These are phyloP conservation scores for Trichechus manatus DNA, from an alignment of 2,113 vertebrate species.

Conservation along the genomic window DNA sequence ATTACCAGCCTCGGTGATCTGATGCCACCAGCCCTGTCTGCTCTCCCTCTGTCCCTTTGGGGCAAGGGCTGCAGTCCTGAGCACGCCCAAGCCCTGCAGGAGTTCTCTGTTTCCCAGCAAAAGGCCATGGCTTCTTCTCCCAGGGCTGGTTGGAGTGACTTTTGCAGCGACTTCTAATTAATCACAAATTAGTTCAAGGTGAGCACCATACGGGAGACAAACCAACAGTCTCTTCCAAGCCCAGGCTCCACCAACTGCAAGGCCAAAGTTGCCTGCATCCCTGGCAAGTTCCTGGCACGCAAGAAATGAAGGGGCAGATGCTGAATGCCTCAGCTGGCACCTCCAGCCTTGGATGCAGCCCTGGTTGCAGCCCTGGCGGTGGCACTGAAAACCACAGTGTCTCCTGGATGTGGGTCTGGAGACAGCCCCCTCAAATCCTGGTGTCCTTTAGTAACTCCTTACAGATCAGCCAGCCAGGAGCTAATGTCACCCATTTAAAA, in stretches of 20 bases:
- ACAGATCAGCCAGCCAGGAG: background rate
- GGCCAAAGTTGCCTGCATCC: background rate
- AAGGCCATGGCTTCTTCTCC: background rate
- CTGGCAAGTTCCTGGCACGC: background rate
- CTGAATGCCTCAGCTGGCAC: background rate
- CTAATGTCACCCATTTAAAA: background rate
- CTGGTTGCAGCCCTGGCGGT: background rate
- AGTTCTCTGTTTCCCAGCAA: background rate
- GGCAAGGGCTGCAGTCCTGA: background rate
- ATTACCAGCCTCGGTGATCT: rapidly evolving
- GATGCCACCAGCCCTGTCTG: rapidly evolving
- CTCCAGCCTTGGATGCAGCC: background rate
- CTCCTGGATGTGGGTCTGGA: background rate
- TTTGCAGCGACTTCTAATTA: slow-evolving; percentile 49
- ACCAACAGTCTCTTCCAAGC: slow-evolving; percentile 28
- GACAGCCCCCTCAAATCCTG: background rate
- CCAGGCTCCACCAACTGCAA: slow-evolving; percentile 25
- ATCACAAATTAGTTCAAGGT: slow-evolving; percentile 79
- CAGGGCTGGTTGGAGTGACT: background rate
- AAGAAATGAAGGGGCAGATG: background rate
- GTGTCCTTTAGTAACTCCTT: background rate
- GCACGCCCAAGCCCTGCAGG: background rate
- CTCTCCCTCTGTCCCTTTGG: rapidly evolving
- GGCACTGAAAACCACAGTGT: rapidly evolving
- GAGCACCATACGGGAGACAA: slow-evolving; percentile 59